Evolutionary conservation across 37 sponge, comb jelly and placozoan species (phyloP).

Genomic region (Mnemiopsis leidyi): DNA sequence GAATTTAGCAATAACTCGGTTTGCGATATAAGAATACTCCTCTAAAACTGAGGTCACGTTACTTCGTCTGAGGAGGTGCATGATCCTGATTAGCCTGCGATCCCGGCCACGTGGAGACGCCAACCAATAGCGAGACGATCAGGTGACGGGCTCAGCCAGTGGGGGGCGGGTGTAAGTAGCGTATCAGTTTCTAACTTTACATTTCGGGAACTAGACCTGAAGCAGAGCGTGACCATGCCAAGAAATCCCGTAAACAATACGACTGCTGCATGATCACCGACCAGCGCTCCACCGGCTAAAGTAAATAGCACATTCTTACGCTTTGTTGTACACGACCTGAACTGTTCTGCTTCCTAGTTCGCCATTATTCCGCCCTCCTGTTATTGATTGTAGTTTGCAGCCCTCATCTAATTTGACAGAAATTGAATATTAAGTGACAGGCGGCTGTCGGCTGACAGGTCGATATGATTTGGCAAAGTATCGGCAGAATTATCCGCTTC

Average conservation of each 20-base stretch:
- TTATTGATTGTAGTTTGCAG: not conserved
- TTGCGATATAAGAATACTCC: not conserved
- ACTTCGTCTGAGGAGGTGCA: not conserved
- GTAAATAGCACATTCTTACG: not conserved
- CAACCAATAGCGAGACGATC: not conserved
- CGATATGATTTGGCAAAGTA: too few relatives aligned
- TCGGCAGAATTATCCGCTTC: too few relatives aligned
- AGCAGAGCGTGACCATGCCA: not conserved
- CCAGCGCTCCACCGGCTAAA: not conserved
- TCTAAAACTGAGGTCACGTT: not conserved
- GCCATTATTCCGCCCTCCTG: not conserved
- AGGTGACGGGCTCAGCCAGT: not conserved
- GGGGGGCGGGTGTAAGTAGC: conserved; percentile 5
- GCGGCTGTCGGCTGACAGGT: too few relatives aligned
- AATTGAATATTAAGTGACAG: not conserved
- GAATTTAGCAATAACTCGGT: conserved; percentile 16
- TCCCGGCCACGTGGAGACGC: not conserved
- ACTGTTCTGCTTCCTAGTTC: not conserved
- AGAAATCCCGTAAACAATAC: not conserved
- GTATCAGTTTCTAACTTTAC: conserved; percentile 18
- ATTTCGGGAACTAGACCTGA: not conserved
- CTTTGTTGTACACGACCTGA: not conserved
- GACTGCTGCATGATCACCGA: not conserved
- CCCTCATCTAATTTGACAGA: not conserved
- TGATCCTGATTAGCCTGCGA: not conserved